A percentile compares a stretch with the other conserved stretches of the same genome.
These are phyloP conservation scores for Callaeas wilsoni DNA, from an alignment of 2,113 vertebrate genomes.

Conservation along the genomic window DNA sequence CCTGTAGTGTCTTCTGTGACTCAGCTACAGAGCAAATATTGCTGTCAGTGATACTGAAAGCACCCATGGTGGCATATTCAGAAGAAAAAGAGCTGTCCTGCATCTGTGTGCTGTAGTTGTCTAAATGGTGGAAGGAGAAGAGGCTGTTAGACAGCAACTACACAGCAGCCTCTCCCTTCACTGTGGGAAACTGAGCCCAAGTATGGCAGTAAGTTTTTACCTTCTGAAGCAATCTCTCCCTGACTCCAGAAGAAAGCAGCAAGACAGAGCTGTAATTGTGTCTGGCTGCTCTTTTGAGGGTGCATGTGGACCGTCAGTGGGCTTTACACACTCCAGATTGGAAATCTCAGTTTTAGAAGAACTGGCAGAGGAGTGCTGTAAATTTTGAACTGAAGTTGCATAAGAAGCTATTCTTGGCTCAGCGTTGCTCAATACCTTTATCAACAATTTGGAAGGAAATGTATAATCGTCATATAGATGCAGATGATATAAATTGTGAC, in stretches of 20 bases:
- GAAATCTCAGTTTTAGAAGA: conserved; percentile 15
- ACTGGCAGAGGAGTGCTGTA: background rate
- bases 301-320: background rate
- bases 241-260: background rate
- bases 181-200: background rate
- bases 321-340: background rate
- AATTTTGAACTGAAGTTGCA: conserved; percentile 6
- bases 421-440: background rate
- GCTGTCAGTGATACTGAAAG: background rate
- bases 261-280: background rate
- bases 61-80: background rate
- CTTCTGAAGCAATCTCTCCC: background rate
- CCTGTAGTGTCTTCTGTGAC: background rate
- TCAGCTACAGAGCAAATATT: background rate
- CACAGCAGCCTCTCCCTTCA: background rate
- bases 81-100: background rate
- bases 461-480: background rate
- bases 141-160: background rate
- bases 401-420: conserved; percentile 8
- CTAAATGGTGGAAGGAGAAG: background rate
- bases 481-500: background rate
- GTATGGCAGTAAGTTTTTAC: background rate
- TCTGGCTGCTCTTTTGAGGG: conserved; percentile 6
- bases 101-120: background rate
- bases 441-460: conserved; percentile 1